A percentile compares a stretch with the other conserved stretches of the same genome.
Conservation (phyloP, 1,140 invertebrate species). For the Adelges cooleyi region DNA sequence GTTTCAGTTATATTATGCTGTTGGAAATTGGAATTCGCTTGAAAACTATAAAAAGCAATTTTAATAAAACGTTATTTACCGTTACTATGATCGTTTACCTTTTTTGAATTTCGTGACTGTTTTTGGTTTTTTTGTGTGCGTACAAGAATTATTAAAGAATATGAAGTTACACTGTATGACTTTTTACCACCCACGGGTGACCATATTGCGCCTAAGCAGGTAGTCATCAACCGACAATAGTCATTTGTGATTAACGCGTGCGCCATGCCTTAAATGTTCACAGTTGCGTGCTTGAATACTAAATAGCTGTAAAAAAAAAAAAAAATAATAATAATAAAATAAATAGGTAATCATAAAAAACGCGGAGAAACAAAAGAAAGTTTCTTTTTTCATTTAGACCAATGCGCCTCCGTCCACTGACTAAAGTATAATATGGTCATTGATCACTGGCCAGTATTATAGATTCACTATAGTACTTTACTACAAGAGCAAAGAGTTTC, state of each 20-base stretch:
- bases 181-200: no score
- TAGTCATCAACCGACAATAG: not conserved
- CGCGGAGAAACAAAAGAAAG: not conserved
- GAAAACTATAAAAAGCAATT: no score
- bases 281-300: not conserved
- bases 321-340: no score
- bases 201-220: no score
- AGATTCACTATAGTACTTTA: not conserved
- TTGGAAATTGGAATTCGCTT: no score
- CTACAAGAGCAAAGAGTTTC: not conserved
- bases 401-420: not conserved
- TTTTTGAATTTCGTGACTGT: no score
- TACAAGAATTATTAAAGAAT: no score
- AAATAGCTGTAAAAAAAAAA: conserved; percentile 1
- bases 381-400: not conserved
- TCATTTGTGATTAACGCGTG: not conserved
- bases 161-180: no score
- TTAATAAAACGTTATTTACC: no score
- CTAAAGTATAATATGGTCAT: not conserved
- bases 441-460: not conserved
- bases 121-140: no score
- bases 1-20: no score
- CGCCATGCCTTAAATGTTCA: not conserved
- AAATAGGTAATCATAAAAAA: not conserved
- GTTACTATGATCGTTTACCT: no score